phyloP scores from a whole-genome alignment of 2,888 invertebrate species.

The Microchrysa polita region DNA sequence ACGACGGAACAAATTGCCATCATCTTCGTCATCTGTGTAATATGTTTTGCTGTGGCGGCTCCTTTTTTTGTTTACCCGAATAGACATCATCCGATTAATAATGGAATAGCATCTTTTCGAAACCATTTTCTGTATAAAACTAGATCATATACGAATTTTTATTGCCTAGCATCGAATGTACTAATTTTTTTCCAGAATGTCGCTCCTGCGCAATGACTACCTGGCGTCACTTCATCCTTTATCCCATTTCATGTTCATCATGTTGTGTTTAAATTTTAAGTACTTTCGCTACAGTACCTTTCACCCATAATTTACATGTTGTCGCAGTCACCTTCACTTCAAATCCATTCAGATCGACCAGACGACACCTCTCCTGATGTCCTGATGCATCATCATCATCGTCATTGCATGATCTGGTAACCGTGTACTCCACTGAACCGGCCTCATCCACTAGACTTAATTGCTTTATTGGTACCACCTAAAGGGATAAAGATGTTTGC shows the following conservation, averaged over 20 bases:
- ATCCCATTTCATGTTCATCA: conserved; percentile 15
- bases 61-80: not conserved
- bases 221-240: conserved; percentile 17
- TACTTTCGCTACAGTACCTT: not conserved
- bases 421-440: not conserved
- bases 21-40: conserved; percentile 29
- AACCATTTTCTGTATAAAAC: too few species aligned
- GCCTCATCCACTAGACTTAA: conserved; percentile 25
- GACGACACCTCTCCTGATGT: too few species aligned
- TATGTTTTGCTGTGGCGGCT: not conserved
- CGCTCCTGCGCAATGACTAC: not conserved
- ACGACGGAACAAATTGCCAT: conserved; percentile 35
- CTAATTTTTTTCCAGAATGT: too few species aligned
- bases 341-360: too few species aligned
- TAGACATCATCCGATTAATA: not conserved
- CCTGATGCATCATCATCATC: too few species aligned
- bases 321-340: not conserved
- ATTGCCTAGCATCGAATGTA: too few species aligned
- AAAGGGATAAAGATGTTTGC: conserved; percentile 41
- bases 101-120: too few species aligned
- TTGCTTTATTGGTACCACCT: conserved; percentile 40
- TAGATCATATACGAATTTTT: too few species aligned
- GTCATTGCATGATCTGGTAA: too few species aligned
- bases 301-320: not conserved
- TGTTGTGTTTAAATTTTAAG: conserved; percentile 19